phyloP scores from a whole-genome alignment of 2,113 vertebrate species.

The Oryzias javanicus region DNA sequence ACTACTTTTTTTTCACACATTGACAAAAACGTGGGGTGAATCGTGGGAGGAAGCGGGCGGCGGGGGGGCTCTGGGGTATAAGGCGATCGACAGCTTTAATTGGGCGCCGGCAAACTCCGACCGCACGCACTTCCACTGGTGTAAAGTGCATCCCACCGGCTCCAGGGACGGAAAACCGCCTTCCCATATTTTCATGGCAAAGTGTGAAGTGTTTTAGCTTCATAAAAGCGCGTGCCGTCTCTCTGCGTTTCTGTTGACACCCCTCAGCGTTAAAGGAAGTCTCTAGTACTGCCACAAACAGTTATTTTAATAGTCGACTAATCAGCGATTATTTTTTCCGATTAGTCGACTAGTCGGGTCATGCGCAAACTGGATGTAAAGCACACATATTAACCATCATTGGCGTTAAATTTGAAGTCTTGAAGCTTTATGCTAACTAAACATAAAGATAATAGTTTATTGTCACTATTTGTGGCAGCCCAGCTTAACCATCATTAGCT shows the following conservation, averaged over 20 bases:
- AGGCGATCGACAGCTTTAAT: constrained; percentile 47
- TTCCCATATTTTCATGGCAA: constrained; percentile 20
- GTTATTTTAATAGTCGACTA: too few relatives aligned
- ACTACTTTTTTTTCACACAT: constrained; percentile 67
- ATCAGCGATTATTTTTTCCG: too few relatives aligned
- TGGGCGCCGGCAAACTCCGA: constrained; percentile 44
- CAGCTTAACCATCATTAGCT: too few relatives aligned
- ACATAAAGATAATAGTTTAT: too few relatives aligned
- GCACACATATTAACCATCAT: too few relatives aligned
- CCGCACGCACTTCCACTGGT: constrained; percentile 35
- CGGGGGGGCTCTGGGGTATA: constrained; percentile 30
- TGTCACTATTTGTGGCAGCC: too few relatives aligned
- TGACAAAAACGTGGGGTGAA: constrained; percentile 63
- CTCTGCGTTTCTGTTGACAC: background rate
- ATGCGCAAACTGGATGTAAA: too few relatives aligned
- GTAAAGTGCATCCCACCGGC: constrained; percentile 30
- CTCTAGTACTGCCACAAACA: too few relatives aligned
- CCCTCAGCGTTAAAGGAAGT: background rate
- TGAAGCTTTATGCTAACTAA: too few relatives aligned
- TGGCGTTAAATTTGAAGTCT: too few relatives aligned
- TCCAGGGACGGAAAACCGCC: constrained; percentile 14
- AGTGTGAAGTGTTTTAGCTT: constrained; percentile 12
- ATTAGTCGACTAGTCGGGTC: too few relatives aligned
- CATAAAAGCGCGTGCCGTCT: background rate
- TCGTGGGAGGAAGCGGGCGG: constrained; percentile 55